Percentiles rank a stretch among this genome's conserved stretches.
These are phyloP conservation scores for Dicrostonyx torquatus DNA, from an alignment of 2,797 vertebrate species.

Conservation along the genomic window DNA sequence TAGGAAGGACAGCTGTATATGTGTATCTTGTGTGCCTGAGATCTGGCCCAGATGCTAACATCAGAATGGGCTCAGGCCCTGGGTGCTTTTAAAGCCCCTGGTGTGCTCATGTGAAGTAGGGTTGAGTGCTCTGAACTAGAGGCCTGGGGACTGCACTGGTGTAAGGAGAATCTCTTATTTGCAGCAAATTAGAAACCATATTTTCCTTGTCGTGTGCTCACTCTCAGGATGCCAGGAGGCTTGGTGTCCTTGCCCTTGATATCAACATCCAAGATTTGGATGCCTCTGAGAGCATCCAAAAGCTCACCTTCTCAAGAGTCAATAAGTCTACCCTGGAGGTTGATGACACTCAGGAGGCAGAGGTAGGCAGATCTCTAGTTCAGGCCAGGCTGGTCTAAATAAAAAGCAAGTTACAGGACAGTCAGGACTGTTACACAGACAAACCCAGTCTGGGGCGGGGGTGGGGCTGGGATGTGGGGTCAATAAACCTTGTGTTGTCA, in stretches of 20 bases:
- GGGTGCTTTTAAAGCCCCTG: neutral
- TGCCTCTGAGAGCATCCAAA: neutral
- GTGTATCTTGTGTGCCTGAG: neutral
- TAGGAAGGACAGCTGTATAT: neutral
- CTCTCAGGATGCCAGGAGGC: neutral
- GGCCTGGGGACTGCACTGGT: neutral
- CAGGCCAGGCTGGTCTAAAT: neutral
- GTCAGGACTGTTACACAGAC: neutral
- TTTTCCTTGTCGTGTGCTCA: neutral
- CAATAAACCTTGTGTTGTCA: neutral
- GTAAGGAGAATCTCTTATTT: neutral
- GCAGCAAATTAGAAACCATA: neutral
- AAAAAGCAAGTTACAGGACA: neutral
- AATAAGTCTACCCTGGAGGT: neutral
- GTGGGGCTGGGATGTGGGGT: no score
- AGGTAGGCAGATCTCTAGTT: neutral
- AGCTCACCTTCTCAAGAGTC: neutral
- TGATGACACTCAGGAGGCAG: neutral
- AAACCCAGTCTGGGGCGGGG: neutral
- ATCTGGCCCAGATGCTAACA: neutral
- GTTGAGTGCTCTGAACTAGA: neutral
- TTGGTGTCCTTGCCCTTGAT: neutral
- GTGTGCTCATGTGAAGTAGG: neutral
- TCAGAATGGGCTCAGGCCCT: accelerated
- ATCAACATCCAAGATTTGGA: no score